Percentiles rank a stretch among this genome's conserved stretches.
Evolutionary conservation across 2,888 invertebrate species (phyloP).

Genomic region (Drosophila ustulata): DNA sequence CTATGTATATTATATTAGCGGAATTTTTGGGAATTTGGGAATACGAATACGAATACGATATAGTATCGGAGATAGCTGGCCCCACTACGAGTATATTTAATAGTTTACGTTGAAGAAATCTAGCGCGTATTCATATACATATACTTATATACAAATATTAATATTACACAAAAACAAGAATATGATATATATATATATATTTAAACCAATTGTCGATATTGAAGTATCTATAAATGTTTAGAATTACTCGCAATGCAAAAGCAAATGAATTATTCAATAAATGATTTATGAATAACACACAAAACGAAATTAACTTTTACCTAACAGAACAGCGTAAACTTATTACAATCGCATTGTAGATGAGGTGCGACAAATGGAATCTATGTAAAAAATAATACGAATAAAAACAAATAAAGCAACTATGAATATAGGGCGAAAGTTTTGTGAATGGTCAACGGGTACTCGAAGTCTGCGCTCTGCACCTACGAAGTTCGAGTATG

Average conservation of each 20-base stretch:
- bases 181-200: constrained; percentile 49
- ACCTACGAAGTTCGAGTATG: constrained; percentile 1
- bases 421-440: constrained; percentile 24
- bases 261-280: constrained; percentile 32
- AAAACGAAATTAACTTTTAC: constrained; percentile 52
- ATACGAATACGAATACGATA: background rate
- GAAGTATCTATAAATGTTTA: constrained; percentile 80
- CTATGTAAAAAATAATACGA: constrained; percentile 44
- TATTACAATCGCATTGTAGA: constrained; percentile 39
- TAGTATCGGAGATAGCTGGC: constrained; percentile 32
- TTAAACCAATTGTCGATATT: constrained; percentile 77
- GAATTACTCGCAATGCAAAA: constrained; percentile 61
- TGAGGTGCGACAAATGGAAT: constrained; percentile 51
- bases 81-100: constrained; percentile 27
- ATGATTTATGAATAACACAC: constrained; percentile 33
- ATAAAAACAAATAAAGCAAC: constrained; percentile 50
- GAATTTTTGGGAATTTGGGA: constrained; percentile 34
- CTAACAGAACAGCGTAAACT: constrained; percentile 26
- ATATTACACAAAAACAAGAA: constrained; percentile 29
- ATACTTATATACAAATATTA: constrained; percentile 45
- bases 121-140: constrained; percentile 50
- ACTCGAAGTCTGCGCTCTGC: background rate
- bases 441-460: constrained; percentile 17
- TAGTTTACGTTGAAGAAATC: constrained; percentile 35
- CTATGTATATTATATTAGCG: constrained; percentile 33